Evolutionary conservation across 2,797 vertebrate species (phyloP).

Genomic region (Molossus molossus): DNA sequence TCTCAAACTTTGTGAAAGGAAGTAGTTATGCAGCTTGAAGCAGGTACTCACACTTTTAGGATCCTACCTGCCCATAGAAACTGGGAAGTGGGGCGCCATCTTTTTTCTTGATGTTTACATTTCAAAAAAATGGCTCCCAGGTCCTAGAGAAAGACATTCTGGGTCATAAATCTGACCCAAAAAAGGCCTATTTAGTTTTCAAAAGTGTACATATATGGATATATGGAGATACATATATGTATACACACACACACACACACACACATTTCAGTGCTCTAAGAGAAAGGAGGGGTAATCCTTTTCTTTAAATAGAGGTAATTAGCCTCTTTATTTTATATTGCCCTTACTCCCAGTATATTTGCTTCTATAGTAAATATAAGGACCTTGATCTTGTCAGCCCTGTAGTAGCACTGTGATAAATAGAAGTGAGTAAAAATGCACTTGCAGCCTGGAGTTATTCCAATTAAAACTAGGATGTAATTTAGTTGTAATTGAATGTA

Average conservation of each 20-base stretch:
- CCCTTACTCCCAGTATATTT: neutral
- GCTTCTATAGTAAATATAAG: neutral
- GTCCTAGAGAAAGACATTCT: neutral
- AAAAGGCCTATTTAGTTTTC: conserved; percentile 19
- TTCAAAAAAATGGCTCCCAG: conserved; percentile 15
- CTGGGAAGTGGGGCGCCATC: neutral
- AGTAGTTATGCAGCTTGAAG: neutral
- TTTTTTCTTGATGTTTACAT: neutral
- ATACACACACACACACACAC: neutral
- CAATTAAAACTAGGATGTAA: neutral
- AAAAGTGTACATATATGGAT: neutral
- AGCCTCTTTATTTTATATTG: neutral
- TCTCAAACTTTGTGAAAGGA: neutral
- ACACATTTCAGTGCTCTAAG: neutral
- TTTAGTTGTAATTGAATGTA: neutral
- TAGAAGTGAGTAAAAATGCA: neutral
- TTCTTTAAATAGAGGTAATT: neutral
- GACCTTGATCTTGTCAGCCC: neutral
- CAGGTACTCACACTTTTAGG: neutral
- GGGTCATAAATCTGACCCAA: neutral
- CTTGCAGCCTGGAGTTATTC: neutral
- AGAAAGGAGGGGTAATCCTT: neutral
- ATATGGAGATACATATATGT: neutral
- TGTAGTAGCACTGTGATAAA: neutral
- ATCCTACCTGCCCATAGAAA: neutral